phyloP scores from a whole-genome alignment of 2,888 invertebrate genomes.

The Drosophila merina region DNA sequence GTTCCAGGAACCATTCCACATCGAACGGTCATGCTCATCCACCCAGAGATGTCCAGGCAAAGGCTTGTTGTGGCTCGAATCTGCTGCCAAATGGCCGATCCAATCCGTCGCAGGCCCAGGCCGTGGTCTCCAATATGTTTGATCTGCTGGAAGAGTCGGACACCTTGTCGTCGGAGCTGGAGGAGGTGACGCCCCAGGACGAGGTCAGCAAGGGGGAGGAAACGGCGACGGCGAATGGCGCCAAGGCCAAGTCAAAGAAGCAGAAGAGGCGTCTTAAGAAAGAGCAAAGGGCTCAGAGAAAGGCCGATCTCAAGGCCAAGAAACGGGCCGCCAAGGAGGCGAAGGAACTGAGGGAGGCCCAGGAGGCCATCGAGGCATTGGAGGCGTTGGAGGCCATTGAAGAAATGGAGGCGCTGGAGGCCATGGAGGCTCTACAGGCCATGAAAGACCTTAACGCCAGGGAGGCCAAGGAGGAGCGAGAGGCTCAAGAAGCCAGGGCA shows the following conservation, averaged over 20 bases:
- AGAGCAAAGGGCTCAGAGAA: neutral
- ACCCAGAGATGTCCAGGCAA: neutral
- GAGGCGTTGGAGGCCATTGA: neutral
- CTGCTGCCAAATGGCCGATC: neutral
- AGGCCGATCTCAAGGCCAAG: neutral
- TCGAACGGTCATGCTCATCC: neutral
- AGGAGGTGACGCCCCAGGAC: neutral
- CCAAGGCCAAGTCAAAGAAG: neutral
- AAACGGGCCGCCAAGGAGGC: neutral
- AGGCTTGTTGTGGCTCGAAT: neutral
- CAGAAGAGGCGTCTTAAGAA: neutral
- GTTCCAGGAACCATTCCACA: neutral
- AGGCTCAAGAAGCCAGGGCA: neutral
- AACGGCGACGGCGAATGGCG: neutral
- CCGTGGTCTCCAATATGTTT: slow-evolving; percentile 1
- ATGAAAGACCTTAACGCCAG: neutral
- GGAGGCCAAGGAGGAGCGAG: neutral
- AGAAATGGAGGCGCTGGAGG: neutral
- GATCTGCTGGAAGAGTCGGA: neutral
- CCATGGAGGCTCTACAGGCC: neutral
- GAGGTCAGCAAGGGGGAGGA: neutral
- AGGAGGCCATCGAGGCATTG: neutral
- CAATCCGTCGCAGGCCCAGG: neutral
- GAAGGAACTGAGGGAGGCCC: neutral
- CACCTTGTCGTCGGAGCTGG: neutral